phyloP scores from a whole-genome alignment of 1,140 invertebrate genomes.

The Cotesia glomerata region DNA sequence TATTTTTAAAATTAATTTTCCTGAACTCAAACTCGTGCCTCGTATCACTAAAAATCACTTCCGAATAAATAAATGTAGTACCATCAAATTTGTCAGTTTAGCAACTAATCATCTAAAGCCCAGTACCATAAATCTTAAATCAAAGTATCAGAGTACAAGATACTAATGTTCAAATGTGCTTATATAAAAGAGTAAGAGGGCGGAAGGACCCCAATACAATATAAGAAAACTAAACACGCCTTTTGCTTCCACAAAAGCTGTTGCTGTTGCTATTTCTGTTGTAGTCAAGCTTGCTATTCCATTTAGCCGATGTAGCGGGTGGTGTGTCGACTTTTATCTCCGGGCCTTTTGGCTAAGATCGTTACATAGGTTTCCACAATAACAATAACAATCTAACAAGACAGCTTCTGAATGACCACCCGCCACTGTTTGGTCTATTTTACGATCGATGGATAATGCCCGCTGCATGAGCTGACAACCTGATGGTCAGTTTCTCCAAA shows the following conservation, averaged over 20 bases:
- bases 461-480: neutral
- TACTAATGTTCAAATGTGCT: neutral
- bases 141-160: neutral
- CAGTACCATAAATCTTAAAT: constrained; percentile 3
- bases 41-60: neutral
- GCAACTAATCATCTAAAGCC: neutral
- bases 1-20: too few relatives aligned
- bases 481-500: neutral
- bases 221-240: constrained; percentile 9
- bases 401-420: constrained; percentile 38
- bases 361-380: constrained; percentile 28
- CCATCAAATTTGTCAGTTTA: constrained; percentile 25
- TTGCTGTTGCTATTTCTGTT: neutral
- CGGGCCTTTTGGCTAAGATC: constrained; percentile 3
- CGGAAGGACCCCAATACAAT: neutral
- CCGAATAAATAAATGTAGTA: constrained; percentile 21
- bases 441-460: constrained; percentile 32
- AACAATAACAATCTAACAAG: neutral
- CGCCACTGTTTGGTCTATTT: constrained; percentile 49
- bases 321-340: constrained; percentile 15
- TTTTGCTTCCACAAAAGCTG: constrained; percentile 15
- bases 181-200: neutral
- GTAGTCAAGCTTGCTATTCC: too few relatives aligned
- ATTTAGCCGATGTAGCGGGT: constrained; percentile 14
- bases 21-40: too few relatives aligned